phyloP scores from a whole-genome alignment of 2,888 invertebrate species.

The Operophtera brumata region DNA sequence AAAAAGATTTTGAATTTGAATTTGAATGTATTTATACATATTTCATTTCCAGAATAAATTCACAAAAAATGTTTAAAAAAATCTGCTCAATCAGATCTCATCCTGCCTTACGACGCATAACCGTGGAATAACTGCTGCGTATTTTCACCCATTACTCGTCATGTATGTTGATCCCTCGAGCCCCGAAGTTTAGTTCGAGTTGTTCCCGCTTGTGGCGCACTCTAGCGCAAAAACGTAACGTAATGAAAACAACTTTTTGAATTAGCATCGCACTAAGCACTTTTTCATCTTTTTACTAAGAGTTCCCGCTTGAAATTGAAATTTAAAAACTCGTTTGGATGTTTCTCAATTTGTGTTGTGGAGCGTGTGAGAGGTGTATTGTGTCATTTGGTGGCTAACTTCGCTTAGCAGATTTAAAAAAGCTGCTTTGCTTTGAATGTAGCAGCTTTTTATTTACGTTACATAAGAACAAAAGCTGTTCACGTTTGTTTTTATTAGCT shows the following conservation, averaged over 20 bases:
- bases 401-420: slow-evolving; percentile 23
- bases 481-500: neutral
- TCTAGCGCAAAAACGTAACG: slow-evolving; percentile 60
- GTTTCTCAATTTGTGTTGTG: slow-evolving; percentile 37
- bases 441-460: slow-evolving; percentile 4
- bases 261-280: slow-evolving; percentile 71
- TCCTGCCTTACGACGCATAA: slow-evolving; percentile 35
- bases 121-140: neutral
- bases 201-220: slow-evolving; percentile 52
- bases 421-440: slow-evolving; percentile 19
- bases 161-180: slow-evolving; percentile 44
- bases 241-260: slow-evolving; percentile 78
- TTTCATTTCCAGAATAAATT: no score
- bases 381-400: slow-evolving; percentile 31
- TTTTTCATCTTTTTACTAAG: slow-evolving; percentile 64
- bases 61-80: no score
- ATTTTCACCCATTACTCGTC: neutral
- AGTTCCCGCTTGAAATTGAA: slow-evolving; percentile 57
- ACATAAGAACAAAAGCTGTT: neutral
- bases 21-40: no score
- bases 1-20: no score
- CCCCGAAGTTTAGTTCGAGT: slow-evolving; percentile 65
- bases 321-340: slow-evolving; percentile 40
- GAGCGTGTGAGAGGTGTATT: slow-evolving; percentile 30
- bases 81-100: no score